Base-by-base conservation (phyloP, 2,113 vertebrate species). In the Thomomys bottae region DNA sequence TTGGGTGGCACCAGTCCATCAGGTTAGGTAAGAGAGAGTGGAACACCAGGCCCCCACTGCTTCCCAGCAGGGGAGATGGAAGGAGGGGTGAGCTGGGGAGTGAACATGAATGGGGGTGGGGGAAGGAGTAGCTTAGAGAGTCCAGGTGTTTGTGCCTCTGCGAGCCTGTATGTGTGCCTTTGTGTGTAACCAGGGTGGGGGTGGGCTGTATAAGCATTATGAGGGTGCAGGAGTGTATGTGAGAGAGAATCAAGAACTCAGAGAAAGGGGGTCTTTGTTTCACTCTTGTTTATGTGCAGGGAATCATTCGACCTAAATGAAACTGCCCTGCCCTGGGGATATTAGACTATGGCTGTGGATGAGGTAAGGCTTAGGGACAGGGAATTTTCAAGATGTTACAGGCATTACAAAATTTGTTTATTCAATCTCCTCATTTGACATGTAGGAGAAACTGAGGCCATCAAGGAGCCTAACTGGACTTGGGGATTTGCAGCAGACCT, bases 1-100 rank as follows among this genome's bases (percentile, higher is more conserved):
- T 97, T 95, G 96, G 98, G 97, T 98, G 98, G 98, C 97, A 98
- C 97, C 96, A 98, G 96, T 91, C 96, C 84, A 98, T 97, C 97
- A 92, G 94, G 73, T 72, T 97, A 97, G 89, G 70, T 89, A 42
- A 18, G 42, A 73, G 36, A 21, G 36, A 18, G 89, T 36, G 67
- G 17, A 63, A 7, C n/a, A 8, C 20, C 5, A 5, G 57, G 71
- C 59, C 63, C 5, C 34, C 72, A 66, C 57, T 11, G 86, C 77
- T 94, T 93, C 90, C 12, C 96, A 90, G 96, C 92, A 90, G 95
- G 95, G 93, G 92, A 90, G 83, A 18, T 72, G 83, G 54, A 42
- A 80, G 36, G 34, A 17, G 61, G 17, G 54, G 83, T 4, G 3
- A 57, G 71, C 84, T 3, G 38, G 85, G 66, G 34, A 12, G 32